These are phyloP conservation scores for Atherinosoma microstoma DNA, from an alignment of 2,797 vertebrate species.

Conservation along the genomic window DNA sequence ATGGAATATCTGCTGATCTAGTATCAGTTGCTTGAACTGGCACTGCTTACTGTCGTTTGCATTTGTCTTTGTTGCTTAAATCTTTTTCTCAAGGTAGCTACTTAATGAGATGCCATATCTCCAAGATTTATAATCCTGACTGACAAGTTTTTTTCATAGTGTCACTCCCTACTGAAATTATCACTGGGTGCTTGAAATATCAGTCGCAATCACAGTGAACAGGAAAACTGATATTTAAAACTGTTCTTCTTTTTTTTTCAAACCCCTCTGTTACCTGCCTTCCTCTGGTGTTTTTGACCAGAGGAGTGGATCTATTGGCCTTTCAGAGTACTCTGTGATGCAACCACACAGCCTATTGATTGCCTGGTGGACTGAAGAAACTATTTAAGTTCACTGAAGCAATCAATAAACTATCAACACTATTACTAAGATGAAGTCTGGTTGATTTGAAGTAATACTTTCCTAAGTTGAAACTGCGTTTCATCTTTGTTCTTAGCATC, in stretches of 20 bases:
- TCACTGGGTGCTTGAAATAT: constrained; percentile 38
- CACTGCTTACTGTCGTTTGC: constrained; percentile 57
- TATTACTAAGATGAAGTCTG: constrained; percentile 18
- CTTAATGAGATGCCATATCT: constrained; percentile 50
- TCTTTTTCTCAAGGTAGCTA: constrained; percentile 46
- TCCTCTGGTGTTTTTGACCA: constrained; percentile 21
- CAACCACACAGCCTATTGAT: neutral
- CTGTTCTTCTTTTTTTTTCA: constrained; percentile 27
- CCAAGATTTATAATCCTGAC: constrained; percentile 60
- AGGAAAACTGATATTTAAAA: constrained; percentile 23
- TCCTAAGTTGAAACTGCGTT: neutral
- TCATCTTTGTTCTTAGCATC: neutral
- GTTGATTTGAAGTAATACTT: constrained; percentile 14
- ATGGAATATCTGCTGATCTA: constrained; percentile 65
- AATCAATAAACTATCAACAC: constrained; percentile 52
- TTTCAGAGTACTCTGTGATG: constrained; percentile 13
- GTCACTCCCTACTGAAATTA: constrained; percentile 20
- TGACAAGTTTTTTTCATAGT: constrained; percentile 31
- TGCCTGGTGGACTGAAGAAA: constrained; percentile 15
- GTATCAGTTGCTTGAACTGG: constrained; percentile 44
- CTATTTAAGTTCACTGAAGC: constrained; percentile 31
- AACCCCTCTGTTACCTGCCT: constrained; percentile 1
- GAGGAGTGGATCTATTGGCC: neutral
- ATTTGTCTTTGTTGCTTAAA: constrained; percentile 35
- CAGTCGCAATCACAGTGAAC: constrained; percentile 28